A percentile compares a stretch with the other conserved stretches of the same genome.
Conservation (phyloP, 2,113 vertebrate genomes). For the Rhinoderma darwinii region DNA sequence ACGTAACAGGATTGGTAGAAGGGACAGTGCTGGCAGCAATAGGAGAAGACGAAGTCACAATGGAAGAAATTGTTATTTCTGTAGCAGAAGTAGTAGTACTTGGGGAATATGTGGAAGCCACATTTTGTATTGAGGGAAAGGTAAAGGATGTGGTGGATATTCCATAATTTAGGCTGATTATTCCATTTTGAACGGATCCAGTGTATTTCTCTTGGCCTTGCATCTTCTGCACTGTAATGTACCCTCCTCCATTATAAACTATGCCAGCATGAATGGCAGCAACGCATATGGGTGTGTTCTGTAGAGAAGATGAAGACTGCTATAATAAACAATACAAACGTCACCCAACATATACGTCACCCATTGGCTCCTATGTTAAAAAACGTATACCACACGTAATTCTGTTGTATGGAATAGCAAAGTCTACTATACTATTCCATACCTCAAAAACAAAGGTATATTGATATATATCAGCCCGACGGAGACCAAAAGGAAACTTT, state of each 20-base stretch:
- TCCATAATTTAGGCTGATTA: slow-evolving; percentile 36
- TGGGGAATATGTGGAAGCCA: background rate
- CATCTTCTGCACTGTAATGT: slow-evolving; percentile 38
- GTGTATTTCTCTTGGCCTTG: slow-evolving; percentile 18
- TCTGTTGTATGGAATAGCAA: too few species aligned
- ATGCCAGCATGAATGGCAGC: slow-evolving; percentile 48
- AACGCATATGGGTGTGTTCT: slow-evolving; percentile 31
- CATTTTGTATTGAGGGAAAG: background rate
- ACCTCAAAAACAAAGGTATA: too few species aligned
- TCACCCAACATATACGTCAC: background rate
- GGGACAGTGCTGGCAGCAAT: background rate
- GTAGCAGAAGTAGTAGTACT: background rate
- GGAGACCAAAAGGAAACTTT: too few species aligned
- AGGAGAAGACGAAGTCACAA: background rate
- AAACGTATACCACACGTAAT: too few species aligned
- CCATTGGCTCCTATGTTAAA: too few species aligned
- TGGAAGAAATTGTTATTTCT: too few species aligned
- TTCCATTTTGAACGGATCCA: slow-evolving; percentile 22
- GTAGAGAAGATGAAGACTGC: background rate
- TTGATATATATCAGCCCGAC: too few species aligned
- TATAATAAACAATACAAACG: background rate
- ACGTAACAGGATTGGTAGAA: background rate
- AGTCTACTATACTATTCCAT: too few species aligned
- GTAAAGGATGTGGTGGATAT: background rate
- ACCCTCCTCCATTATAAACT: slow-evolving; percentile 40